Evolutionary conservation across 1,140 invertebrate species (phyloP), one percentile per base, ranked within the genome.

Genomic region (Sarcophaga peregrina): DNA sequence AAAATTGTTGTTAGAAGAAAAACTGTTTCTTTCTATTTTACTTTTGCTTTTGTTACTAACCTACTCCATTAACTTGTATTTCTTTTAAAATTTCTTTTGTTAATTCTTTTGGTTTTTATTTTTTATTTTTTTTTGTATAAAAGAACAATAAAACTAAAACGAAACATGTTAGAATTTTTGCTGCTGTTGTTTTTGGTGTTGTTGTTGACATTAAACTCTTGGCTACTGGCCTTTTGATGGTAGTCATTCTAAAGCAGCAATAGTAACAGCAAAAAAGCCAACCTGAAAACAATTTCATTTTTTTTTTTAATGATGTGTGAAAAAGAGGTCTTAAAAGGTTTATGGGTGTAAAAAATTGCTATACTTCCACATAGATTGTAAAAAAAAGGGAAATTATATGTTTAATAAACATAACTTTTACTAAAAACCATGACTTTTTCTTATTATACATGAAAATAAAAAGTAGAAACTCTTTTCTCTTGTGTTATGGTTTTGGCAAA

Each of bases 21-120:
- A 68, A 7, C 0, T 68, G 17, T 68, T 68, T 68, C 9, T 68
- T 68, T 68, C 8, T 20, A 17, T 8, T 17, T 25, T 17, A 9
- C n/a, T 20, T 68, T 68, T 17, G 9, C 8, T 0, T 9, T 48
- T 25, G n/a, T 50, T 47, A 78, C 75, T 78, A 78, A 78, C 75
- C 75, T 78, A 78, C 75, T 78, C 75, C 75, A 78, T 78, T 78
- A 78, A 78, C 62, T 68, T 17, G 54, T 58, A 76, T 47, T 76
- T 47, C 15, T 58, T 58, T 46, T n/a, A 47, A 8, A 76, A n/a
- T 11, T 48, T 20, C 17, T 78, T 50, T 47, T 75, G 9, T 46
- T 75, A 10, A 46, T 68, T 20, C 7, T 68, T 15, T n/a, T n/a
- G n/a, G n/a, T n/a, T n/a, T n/a, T n/a, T n/a, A n/a, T n/a, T n/a